These are phyloP conservation scores for Solenodon paradoxus DNA, from an alignment of 2,113 vertebrate genomes.

Conservation along the genomic window DNA sequence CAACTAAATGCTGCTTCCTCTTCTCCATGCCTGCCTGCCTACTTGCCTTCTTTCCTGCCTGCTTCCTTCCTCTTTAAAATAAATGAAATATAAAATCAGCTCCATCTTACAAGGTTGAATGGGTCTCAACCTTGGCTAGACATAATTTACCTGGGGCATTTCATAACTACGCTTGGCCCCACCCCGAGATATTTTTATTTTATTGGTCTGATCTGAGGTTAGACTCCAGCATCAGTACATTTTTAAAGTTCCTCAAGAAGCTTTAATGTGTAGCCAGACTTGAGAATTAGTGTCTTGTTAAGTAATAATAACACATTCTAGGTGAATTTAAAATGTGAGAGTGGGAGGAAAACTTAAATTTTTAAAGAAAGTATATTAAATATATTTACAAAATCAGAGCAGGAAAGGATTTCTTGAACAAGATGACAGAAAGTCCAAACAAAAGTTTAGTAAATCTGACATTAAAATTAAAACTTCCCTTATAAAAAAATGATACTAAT, in stretches of 20 bases:
- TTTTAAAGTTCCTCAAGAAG: background rate
- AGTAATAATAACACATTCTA: background rate
- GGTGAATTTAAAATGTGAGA: background rate
- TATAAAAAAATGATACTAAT: background rate
- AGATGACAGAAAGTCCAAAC: background rate
- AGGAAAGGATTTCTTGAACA: background rate
- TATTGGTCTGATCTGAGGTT: background rate
- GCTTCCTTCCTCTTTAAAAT: too few species aligned
- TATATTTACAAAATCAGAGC: background rate
- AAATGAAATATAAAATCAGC: constrained; percentile 15
- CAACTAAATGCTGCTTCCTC: too few species aligned
- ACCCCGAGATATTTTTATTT: background rate
- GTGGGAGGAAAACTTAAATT: background rate
- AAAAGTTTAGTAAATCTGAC: background rate
- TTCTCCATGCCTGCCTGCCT: too few species aligned
- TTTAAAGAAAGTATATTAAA: background rate
- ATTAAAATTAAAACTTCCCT: constrained; percentile 28
- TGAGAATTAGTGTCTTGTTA: background rate
- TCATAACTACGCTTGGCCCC: background rate
- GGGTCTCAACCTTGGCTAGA: background rate
- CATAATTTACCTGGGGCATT: background rate
- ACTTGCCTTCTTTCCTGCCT: too few species aligned
- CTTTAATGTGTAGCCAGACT: background rate
- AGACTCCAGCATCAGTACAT: background rate
- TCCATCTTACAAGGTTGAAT: background rate